Evolutionary conservation across 2,888 invertebrate species (phyloP), one percentile per base, ranked within the genome.

Genomic region (Drepana falcataria): DNA sequence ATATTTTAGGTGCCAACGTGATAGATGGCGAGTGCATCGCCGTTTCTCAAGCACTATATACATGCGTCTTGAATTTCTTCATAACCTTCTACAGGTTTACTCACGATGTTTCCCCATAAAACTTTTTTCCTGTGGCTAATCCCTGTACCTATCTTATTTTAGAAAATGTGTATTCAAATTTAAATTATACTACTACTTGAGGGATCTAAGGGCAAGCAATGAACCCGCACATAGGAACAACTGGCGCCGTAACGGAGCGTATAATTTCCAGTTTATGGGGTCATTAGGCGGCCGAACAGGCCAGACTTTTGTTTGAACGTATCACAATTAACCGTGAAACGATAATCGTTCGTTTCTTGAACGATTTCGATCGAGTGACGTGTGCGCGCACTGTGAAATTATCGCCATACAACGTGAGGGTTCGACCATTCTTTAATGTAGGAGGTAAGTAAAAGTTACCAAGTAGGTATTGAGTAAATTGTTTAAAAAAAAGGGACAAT

Each of bases 261-360:
- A 76, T 84, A 84, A 87, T 87, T 84, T 79, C 74, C 68, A 81
- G 73, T 87, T 87, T 87, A 87, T 84, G 71, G 83, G 77, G 74
- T 83, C 85, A 88, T 87, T 87, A 87, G 80, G 75, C 75, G 74
- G 75, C 76, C 80, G 77, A 74, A 79, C 81, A 76, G 65, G 66
- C 70, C 69, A 66, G 73, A 75, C 75, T 80, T 83, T 87, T 86
- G 81, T 79, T 80, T 75, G 69, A 73, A 65, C 64, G 73, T 78
- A 75, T 80, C 75, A 75, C 83, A 87, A 88, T 87, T 87, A 88
- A 83, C 77, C 77, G 79, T 79, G 85, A 81, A 83, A 77, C 75
- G 83, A 83, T 87, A 87, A 87, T 87, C 86, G 87, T 81, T 83
- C 74, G 81, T 82, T 81, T 73, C 71, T 77, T 73, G 78, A 76